Evolutionary conservation across 2,113 vertebrate species (phyloP).

Genomic region (Lasiurus cinereus): DNA sequence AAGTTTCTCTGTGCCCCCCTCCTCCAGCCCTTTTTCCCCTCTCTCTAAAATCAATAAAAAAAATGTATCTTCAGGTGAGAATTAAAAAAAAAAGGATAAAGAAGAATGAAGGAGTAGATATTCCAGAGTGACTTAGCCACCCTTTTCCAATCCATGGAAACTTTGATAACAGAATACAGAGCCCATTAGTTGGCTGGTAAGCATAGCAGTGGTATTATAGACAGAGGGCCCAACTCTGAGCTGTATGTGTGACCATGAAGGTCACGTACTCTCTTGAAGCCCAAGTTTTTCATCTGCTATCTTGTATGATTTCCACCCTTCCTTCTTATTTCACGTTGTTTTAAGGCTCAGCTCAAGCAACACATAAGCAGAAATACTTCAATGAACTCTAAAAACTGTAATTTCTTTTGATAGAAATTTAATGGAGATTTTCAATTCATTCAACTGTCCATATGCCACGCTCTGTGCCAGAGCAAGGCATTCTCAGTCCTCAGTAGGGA

Average conservation of each 20-base stretch:
- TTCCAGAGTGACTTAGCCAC: background rate
- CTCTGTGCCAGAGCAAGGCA: background rate
- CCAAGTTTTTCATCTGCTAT: background rate
- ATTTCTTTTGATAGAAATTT: slow-evolving; percentile 30
- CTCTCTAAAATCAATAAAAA: background rate
- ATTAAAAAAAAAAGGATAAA: background rate
- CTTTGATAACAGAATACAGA: background rate
- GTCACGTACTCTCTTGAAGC: background rate
- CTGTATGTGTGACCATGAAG: background rate
- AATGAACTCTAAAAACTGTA: background rate
- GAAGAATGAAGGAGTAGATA: background rate
- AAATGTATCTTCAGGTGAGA: background rate
- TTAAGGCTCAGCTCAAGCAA: background rate
- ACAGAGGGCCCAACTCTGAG: background rate
- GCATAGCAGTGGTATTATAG: background rate
- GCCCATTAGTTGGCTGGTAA: fast-evolving
- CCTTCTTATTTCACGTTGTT: background rate
- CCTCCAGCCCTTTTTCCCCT: no score
- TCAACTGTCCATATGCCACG: background rate
- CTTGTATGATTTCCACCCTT: background rate
- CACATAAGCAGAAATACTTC: background rate
- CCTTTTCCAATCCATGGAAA: background rate
- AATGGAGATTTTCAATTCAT: background rate
- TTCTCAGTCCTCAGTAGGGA: background rate
- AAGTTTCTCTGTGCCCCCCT: background rate